Percentiles rank a stretch among this genome's conserved stretches.
These are phyloP conservation scores for Channallabes apus DNA, from an alignment of 2,797 vertebrate genomes.

Conservation along the genomic window DNA sequence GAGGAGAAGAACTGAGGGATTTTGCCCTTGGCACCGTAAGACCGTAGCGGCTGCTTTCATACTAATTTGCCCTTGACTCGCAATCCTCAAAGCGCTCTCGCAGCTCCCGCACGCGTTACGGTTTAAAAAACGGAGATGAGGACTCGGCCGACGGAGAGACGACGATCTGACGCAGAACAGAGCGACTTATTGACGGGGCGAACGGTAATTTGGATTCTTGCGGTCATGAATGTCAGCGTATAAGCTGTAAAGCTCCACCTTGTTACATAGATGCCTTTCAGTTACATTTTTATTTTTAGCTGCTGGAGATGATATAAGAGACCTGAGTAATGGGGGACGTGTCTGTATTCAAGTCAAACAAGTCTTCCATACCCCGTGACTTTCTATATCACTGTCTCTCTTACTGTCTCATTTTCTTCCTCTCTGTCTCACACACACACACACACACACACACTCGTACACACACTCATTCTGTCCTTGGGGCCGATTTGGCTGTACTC, in stretches of 20 bases:
- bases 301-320: background rate
- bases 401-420: background rate
- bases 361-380: background rate
- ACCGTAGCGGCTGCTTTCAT: constrained; percentile 19
- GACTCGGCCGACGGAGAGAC: too few relatives aligned
- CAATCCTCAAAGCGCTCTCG: background rate
- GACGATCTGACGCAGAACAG: background rate
- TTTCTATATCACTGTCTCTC: background rate
- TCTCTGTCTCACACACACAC: background rate
- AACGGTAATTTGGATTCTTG: background rate
- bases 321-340: background rate
- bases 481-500: constrained; percentile 54
- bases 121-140: background rate
- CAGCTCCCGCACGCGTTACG: background rate
- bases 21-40: constrained; percentile 23
- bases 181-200: background rate
- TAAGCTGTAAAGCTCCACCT: background rate
- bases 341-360: background rate
- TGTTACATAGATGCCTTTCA: constrained; percentile 3
- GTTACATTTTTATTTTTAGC: background rate
- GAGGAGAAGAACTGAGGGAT: background rate
- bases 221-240: background rate
- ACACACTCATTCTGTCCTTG: constrained; percentile 12
- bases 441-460: background rate
- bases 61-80: constrained; percentile 29